Percentiles rank a stretch among this genome's conserved stretches.
These are phyloP conservation scores for Lamprotornis superbus DNA, from an alignment of 2,113 vertebrate species.

Conservation along the genomic window DNA sequence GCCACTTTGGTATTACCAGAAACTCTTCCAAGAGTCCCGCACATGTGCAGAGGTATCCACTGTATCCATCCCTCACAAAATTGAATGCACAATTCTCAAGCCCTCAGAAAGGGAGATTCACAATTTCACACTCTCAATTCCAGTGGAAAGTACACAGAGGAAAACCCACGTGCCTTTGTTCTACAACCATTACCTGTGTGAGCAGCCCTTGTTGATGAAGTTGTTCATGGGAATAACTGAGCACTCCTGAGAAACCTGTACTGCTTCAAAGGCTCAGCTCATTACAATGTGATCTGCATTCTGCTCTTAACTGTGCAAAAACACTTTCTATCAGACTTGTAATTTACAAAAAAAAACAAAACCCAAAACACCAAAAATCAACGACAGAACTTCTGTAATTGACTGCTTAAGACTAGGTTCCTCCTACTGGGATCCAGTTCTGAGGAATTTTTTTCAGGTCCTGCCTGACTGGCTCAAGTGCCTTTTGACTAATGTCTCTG, in stretches of 20 bases:
- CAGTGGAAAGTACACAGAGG: neutral
- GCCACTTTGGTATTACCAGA: neutral
- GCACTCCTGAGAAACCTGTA: neutral
- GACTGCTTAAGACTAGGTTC: neutral
- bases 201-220: neutral
- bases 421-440: neutral
- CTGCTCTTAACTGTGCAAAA: neutral
- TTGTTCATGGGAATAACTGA: fast-evolving
- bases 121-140: neutral
- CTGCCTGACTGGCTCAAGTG: neutral
- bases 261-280: neutral
- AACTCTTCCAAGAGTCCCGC: neutral
- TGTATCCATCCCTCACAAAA: neutral
- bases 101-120: neutral
- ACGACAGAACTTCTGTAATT: neutral
- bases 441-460: neutral
- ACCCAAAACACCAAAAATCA: neutral
- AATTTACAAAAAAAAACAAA: neutral
- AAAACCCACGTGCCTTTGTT: neutral
- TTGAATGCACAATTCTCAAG: neutral
- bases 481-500: neutral
- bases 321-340: neutral
- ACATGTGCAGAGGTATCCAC: fast-evolving
- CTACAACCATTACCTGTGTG: neutral
- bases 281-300: neutral